These are phyloP conservation scores for Xenus cinereus DNA, from an alignment of 2,113 vertebrate species.

Conservation along the genomic window DNA sequence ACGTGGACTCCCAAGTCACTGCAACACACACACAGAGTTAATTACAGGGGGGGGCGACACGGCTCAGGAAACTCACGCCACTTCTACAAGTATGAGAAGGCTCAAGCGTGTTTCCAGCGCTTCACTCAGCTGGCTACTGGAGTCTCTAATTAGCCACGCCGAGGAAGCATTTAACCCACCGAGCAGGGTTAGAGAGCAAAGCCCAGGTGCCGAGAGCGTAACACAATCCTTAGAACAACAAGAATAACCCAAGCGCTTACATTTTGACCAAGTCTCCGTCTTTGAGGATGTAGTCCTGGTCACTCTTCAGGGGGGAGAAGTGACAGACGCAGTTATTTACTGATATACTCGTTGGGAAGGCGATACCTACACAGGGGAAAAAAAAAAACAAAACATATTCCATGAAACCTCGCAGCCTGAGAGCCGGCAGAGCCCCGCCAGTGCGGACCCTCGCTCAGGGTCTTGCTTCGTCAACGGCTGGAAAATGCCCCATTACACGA, in stretches of 20 bases:
- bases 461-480: no score
- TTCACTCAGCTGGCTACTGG: background rate
- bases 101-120: background rate
- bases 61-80: background rate
- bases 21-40: background rate
- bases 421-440: fast-evolving
- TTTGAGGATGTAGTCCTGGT: conserved; percentile 91
- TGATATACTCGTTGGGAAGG: conserved; percentile 95
- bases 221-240: background rate
- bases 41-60: background rate
- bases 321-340: conserved; percentile 99
- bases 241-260: conserved; percentile 63
- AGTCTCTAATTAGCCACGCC: background rate
- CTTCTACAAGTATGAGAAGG: background rate
- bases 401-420: background rate
- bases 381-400: fast-evolving
- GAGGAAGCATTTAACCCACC: background rate
- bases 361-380: conserved; percentile 80
- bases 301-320: conserved; percentile 96
- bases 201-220: background rate
- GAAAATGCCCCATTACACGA: background rate
- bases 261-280: conserved; percentile 95
- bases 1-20: conserved; percentile 95
- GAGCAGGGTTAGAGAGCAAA: background rate
- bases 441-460: fast-evolving